Evolutionary conservation across 2,888 invertebrate genomes (phyloP), one percentile per base, ranked within the genome.

Genomic region (Azorinus chamasolen): DNA sequence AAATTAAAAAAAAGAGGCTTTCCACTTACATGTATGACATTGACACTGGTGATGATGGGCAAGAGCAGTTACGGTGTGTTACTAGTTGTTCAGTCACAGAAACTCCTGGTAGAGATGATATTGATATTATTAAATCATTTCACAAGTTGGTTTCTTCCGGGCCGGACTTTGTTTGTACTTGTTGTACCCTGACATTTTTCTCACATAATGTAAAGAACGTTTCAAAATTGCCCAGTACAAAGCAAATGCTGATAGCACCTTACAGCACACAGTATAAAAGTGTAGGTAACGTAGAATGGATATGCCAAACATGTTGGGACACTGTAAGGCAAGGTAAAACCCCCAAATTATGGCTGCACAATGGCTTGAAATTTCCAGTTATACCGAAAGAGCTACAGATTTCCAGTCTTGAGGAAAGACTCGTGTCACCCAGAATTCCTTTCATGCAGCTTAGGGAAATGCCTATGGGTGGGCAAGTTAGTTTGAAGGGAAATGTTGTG

Each of bases 361-460:
- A 72, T 72, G 68, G 71, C 37, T 37, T 78, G 12, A 20, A 59
- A 45, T 80, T 80, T 65, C 70, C 77, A 20, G 20, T 32, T 3
- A 69, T 61, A 32, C 80, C 80, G 12, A 27, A 24, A 20, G 59
- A 80, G 27, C 41, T 80, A 14, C 18, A 77, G 0, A 25, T 81
- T 10, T 64, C 72, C 18, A 59, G 68, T 32, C 50, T 83, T 14
- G 83, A 83, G 72, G 78, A 80, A 64, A 45, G 77, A 18, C 37
- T 81, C 16, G 65, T 79, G 18, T 72, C 76, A 43, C 68, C 71
- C 41, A 65, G 79, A 59, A n/a, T 79, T 10, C 72, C 76, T 18
- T 74, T 78, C 51, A 81, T 77, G 77, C 77, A 81, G 25, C 12
- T 81, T 10, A 27, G 70, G 20, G 73, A 73, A 57, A 51, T 66